These are phyloP conservation scores for Mungos mungo DNA, from an alignment of 2,113 vertebrate genomes.

Conservation along the genomic window DNA sequence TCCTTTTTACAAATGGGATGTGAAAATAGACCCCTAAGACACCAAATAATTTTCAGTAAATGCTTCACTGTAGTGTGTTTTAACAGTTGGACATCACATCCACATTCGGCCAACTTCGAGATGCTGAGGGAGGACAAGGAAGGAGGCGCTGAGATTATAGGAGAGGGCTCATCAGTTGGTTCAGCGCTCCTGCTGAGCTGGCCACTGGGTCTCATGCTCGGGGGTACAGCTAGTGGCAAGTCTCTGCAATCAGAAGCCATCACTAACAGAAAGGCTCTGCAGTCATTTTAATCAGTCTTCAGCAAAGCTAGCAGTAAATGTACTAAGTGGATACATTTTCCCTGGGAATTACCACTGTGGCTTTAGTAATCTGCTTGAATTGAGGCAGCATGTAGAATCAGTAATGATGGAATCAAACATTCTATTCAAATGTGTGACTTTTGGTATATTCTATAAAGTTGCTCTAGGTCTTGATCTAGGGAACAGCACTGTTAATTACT, in stretches of 20 bases:
- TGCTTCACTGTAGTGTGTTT: neutral
- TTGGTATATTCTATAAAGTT: constrained; percentile 39
- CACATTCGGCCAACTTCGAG: constrained; percentile 47
- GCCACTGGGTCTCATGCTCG: constrained; percentile 14
- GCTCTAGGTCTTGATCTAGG: constrained; percentile 30
- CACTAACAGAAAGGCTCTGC: constrained; percentile 60
- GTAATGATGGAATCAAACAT: constrained; percentile 52
- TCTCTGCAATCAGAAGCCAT: constrained; percentile 71
- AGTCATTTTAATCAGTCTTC: constrained; percentile 75
- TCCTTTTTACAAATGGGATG: constrained; percentile 56
- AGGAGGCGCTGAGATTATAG: constrained; percentile 40
- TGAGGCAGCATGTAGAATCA: constrained; percentile 38
- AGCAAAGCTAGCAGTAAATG: constrained; percentile 62
- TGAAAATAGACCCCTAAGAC: constrained; percentile 31
- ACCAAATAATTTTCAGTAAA: constrained; percentile 73
- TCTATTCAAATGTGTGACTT: neutral
- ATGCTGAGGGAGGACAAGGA: constrained; percentile 38
- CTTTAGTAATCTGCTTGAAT: constrained; percentile 69
- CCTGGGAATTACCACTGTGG: constrained; percentile 59
- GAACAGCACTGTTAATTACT: constrained; percentile 50
- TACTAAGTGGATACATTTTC: constrained; percentile 58
- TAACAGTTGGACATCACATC: constrained; percentile 60
- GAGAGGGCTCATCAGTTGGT: constrained; percentile 48
- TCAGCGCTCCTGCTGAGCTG: neutral
- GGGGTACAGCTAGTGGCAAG: constrained; percentile 62